These are phyloP conservation scores for Operophtera brumata DNA, from an alignment of 2,888 invertebrate species.

Conservation along the genomic window DNA sequence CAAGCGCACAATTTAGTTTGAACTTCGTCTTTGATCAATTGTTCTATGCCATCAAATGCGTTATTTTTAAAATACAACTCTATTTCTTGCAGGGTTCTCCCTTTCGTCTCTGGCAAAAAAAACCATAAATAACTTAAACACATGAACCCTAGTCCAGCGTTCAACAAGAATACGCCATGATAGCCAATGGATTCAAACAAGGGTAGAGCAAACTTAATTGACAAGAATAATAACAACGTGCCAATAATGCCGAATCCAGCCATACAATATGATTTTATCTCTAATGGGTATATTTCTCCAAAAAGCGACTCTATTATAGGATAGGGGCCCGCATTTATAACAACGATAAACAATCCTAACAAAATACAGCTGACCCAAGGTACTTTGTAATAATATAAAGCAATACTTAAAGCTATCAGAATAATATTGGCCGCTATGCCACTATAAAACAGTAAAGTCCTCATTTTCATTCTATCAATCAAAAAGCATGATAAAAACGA, in stretches of 20 bases:
- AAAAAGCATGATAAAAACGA: slow-evolving; percentile 29
- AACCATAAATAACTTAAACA: slow-evolving; percentile 38
- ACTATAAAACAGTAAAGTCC: slow-evolving; percentile 30
- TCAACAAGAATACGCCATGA: slow-evolving; percentile 39
- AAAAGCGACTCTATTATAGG: slow-evolving; percentile 37
- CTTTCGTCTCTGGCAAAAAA: slow-evolving; percentile 43
- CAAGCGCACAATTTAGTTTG: too few species aligned
- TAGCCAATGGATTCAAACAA: slow-evolving; percentile 36
- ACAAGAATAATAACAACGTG: slow-evolving; percentile 33
- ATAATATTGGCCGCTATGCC: slow-evolving; percentile 26
- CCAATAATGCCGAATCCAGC: slow-evolving; percentile 27
- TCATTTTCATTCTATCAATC: slow-evolving; percentile 27
- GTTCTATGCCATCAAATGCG: slow-evolving; percentile 5
- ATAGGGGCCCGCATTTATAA: slow-evolving; percentile 36
- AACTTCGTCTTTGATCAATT: too few species aligned
- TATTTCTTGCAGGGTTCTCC: slow-evolving; percentile 41
- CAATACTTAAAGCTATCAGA: slow-evolving; percentile 24
- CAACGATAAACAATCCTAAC: slow-evolving; percentile 34
- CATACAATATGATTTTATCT: slow-evolving; percentile 36
- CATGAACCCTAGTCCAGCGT: slow-evolving; percentile 28
- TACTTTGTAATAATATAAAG: slow-evolving; percentile 22
- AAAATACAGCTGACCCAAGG: slow-evolving; percentile 29
- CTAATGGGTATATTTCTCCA: slow-evolving; percentile 39
- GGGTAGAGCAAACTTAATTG: slow-evolving; percentile 29
- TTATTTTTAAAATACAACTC: slow-evolving; percentile 39